Evolutionary conservation across 2,888 invertebrate species (phyloP).

Genomic region (Hecatera dysodea): DNA sequence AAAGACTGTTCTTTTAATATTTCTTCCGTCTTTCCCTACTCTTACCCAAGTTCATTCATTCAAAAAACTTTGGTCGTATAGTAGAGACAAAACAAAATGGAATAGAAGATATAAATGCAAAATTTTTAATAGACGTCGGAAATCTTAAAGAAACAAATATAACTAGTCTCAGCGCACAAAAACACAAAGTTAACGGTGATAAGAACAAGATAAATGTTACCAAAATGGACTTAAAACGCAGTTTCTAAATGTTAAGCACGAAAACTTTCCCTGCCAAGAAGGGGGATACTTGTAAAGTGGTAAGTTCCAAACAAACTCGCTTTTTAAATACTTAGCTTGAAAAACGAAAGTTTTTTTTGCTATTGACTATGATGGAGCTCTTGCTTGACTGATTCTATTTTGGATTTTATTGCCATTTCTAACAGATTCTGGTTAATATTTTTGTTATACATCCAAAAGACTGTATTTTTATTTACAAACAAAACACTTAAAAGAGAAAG

Average conservation of each 20-base stretch:
- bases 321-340: conserved; percentile 45
- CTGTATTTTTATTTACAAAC: too few species aligned
- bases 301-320: conserved; percentile 42
- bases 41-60: neutral
- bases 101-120: neutral
- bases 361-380: neutral
- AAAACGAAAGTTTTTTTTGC: conserved; percentile 27
- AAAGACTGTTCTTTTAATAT: neutral
- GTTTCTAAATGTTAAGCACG: conserved; percentile 46
- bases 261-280: conserved; percentile 39
- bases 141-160: conserved; percentile 2
- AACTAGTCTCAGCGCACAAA: conserved; percentile 8
- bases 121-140: neutral
- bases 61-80: neutral
- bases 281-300: conserved; percentile 34
- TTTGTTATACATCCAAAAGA: too few species aligned
- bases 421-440: neutral
- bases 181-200: conserved; percentile 29
- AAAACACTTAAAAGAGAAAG: too few species aligned
- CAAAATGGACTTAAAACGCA: conserved; percentile 45
- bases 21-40: neutral
- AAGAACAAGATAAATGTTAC: conserved; percentile 44
- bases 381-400: conserved; percentile 5
- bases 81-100: neutral
- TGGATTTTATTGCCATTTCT: neutral